Conservation (phyloP, 2,797 vertebrate genomes). For the Fratercula arctica region DNA sequence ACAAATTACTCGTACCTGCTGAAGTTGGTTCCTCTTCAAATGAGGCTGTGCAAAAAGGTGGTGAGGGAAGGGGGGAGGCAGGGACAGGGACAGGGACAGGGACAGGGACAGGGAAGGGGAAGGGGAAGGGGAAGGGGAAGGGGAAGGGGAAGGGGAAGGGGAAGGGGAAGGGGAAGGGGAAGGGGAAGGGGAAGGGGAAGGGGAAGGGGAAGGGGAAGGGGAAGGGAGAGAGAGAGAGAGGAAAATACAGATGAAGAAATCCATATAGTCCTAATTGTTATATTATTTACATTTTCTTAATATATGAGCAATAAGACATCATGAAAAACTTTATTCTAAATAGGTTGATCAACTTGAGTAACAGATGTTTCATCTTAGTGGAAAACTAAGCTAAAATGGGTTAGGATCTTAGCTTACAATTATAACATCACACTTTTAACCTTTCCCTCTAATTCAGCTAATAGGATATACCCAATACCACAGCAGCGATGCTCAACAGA, state of each 20-base stretch:
- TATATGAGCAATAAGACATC: not conserved
- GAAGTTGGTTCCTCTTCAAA: slow-evolving; percentile 76
- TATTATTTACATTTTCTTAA: not conserved
- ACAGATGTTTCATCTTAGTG: not conserved
- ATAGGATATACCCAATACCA: not conserved
- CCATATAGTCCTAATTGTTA: not conserved
- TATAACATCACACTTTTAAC: not conserved
- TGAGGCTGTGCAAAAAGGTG: slow-evolving; percentile 33
- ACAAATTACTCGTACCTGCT: slow-evolving; percentile 65
- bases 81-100: not conserved
- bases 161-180: no score
- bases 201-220: not conserved
- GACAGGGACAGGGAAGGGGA: not conserved
- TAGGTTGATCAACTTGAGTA: not conserved
- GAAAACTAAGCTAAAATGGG: not conserved
- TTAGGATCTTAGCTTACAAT: not conserved
- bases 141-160: no score
- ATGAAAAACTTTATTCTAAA: not conserved
- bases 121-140: not conserved
- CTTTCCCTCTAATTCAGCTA: not conserved
- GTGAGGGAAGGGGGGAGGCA: not conserved
- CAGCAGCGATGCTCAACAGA: not conserved
- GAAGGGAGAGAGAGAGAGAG: not conserved
- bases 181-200: not conserved
- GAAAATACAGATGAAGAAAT: slow-evolving; percentile 17